Evolutionary conservation across 1,140 invertebrate species (phyloP).

Genomic region (Saxidomus purpurata): DNA sequence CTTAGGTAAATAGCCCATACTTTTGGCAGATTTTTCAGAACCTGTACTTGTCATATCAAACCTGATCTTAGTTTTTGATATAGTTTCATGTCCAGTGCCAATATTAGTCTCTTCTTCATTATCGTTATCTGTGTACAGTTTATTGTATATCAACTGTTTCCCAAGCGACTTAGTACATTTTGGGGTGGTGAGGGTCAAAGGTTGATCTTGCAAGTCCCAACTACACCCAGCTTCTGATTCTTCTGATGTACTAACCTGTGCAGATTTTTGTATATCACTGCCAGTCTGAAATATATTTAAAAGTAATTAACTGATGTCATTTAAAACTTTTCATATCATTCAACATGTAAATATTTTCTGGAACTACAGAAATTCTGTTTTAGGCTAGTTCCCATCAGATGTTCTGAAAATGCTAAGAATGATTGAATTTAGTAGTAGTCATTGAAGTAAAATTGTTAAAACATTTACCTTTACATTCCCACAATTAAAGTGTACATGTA

Average conservation of each 20-base stretch:
- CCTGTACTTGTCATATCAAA: background rate
- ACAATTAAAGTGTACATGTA: too few relatives aligned
- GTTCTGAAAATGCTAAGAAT: too few relatives aligned
- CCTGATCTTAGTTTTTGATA: background rate
- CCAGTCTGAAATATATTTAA: background rate
- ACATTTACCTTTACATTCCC: too few relatives aligned
- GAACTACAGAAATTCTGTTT: too few relatives aligned
- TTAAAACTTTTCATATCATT: too few relatives aligned
- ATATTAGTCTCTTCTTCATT: background rate
- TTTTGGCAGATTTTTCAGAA: background rate
- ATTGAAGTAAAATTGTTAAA: too few relatives aligned
- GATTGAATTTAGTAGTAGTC: too few relatives aligned
- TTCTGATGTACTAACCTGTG: background rate
- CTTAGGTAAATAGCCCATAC: background rate
- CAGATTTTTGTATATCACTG: background rate
- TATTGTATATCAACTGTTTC: slow-evolving; percentile 2
- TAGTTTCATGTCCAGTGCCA: background rate
- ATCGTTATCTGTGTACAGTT: background rate
- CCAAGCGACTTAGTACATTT: background rate
- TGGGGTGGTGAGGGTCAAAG: background rate
- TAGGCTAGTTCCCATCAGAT: too few relatives aligned
- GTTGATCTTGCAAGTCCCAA: background rate
- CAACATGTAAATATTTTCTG: too few relatives aligned
- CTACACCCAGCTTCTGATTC: background rate
- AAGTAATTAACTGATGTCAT: too few relatives aligned